A percentile compares a stretch with the other conserved stretches of the same genome.
Conservation (phyloP, 2,888 invertebrate species). For the Rugalucina vietnamica region DNA sequence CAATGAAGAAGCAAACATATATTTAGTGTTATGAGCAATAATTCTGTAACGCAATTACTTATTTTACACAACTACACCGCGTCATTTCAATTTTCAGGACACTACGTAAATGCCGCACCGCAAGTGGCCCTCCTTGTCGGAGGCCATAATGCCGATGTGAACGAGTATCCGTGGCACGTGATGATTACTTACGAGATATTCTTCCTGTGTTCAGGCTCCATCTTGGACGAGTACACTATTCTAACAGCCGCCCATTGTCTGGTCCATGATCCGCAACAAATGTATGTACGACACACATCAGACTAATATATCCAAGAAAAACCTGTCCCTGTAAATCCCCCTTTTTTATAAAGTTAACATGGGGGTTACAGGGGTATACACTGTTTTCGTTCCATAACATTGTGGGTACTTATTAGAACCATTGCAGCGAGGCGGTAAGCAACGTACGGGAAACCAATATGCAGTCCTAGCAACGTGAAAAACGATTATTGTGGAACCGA, state of each 20-base stretch:
- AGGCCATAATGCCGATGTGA: background rate
- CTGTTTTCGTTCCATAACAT: background rate
- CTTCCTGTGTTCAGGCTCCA: background rate
- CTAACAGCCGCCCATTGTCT: background rate
- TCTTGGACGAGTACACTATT: background rate
- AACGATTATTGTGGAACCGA: too few relatives aligned
- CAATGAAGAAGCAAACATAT: too few relatives aligned
- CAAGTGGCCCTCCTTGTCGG: background rate
- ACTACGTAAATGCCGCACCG: too few relatives aligned
- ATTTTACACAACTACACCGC: too few relatives aligned
- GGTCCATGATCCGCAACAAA: background rate
- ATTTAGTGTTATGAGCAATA: too few relatives aligned
- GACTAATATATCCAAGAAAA: background rate
- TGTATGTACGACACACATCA: background rate
- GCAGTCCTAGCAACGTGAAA: background rate
- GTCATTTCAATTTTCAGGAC: too few relatives aligned
- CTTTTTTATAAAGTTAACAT: background rate
- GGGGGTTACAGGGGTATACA: background rate
- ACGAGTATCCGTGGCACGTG: background rate
- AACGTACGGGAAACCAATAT: background rate
- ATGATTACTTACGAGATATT: background rate
- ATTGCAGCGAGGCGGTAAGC: background rate
- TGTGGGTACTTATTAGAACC: background rate
- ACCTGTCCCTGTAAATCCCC: background rate
- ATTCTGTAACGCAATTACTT: too few relatives aligned